Conservation (phyloP, 2,797 vertebrate genomes). For the Diplodus puntazzo region DNA sequence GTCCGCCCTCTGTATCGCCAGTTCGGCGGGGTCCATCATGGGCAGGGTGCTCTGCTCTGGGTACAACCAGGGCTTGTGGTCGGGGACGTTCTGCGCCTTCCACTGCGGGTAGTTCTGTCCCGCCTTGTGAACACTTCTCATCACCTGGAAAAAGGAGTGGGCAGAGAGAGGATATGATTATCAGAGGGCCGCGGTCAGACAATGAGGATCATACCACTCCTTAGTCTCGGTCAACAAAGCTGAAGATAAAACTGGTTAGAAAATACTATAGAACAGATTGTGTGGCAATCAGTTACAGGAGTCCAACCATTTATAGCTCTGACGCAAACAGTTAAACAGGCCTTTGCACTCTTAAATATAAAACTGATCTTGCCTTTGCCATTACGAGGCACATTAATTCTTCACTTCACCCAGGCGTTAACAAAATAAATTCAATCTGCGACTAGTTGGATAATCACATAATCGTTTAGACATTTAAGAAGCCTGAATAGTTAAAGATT, state of each 20-base stretch:
- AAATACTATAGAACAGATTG: background rate
- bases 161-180: background rate
- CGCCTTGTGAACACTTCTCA: conserved; percentile 85
- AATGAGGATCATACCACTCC: conserved; percentile 35
- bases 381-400: background rate
- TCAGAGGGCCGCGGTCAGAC: conserved; percentile 19
- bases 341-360: background rate
- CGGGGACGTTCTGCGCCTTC: conserved; percentile 82
- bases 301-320: background rate
- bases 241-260: conserved; percentile 31
- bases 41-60: conserved; percentile 85
- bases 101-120: conserved; percentile 83
- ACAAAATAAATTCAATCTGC: background rate
- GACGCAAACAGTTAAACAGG: background rate
- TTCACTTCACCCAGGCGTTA: too few relatives aligned
- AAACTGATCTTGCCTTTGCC: background rate
- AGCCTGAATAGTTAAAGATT: background rate
- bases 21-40: conserved; percentile 78
- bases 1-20: conserved; percentile 84
- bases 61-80: conserved; percentile 85
- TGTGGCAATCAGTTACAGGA: background rate
- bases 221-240: conserved; percentile 46
- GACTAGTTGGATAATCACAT: background rate
- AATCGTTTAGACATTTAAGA: background rate
- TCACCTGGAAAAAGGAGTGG: conserved; percentile 75